These are phyloP conservation scores for Sitodiplosis mosellana DNA, from an alignment of 1,140 invertebrate genomes.

Conservation along the genomic window DNA sequence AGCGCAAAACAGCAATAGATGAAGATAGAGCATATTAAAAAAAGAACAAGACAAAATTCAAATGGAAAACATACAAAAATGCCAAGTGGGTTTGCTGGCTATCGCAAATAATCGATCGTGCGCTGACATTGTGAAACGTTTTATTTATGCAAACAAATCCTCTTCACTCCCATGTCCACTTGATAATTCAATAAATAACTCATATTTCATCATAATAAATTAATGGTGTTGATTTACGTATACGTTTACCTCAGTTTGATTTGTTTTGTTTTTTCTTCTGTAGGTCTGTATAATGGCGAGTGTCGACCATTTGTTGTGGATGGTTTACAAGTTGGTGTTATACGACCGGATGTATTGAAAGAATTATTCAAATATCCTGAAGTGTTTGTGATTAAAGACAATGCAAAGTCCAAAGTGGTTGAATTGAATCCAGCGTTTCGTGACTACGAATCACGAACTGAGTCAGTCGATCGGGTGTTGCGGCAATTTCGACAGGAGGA, in stretches of 20 bases:
- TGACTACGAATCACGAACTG: constrained; percentile 61
- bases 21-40: too few relatives aligned
- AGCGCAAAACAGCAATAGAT: too few relatives aligned
- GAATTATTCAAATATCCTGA: constrained; percentile 64
- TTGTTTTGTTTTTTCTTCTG: constrained; percentile 6
- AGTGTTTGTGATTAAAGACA: constrained; percentile 34
- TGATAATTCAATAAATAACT: too few relatives aligned
- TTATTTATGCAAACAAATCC: too few relatives aligned
- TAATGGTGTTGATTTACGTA: too few relatives aligned
- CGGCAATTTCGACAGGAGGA: constrained; percentile 43
- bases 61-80: too few relatives aligned
- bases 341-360: constrained; percentile 61
- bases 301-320: constrained; percentile 73
- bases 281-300: constrained; percentile 51
- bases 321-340: constrained; percentile 70
- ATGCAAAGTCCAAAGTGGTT: constrained; percentile 30
- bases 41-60: too few relatives aligned
- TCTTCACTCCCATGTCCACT: too few relatives aligned
- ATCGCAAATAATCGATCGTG: not conserved
- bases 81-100: too few relatives aligned
- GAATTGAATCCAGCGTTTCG: constrained; percentile 68
- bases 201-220: too few relatives aligned
- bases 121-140: not conserved
- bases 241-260: not conserved
- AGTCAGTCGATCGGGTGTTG: constrained; percentile 59